A percentile compares a stretch with the other conserved stretches of the same genome.
Evolutionary conservation across 2,797 vertebrate species (phyloP).

Genomic region (Simalia tracyae): DNA sequence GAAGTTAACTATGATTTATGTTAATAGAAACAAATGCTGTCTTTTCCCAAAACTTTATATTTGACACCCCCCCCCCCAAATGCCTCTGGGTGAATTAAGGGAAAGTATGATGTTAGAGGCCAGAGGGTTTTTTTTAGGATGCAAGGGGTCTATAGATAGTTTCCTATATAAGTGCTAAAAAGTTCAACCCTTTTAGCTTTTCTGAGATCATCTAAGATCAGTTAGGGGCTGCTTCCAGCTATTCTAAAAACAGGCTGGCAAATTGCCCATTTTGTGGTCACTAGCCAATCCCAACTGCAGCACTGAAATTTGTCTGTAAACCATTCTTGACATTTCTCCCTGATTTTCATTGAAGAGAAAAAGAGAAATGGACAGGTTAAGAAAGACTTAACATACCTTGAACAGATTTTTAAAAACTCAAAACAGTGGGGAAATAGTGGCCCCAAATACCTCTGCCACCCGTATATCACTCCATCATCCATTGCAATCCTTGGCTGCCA

Average conservation of each 20-base stretch:
- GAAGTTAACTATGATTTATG: background rate
- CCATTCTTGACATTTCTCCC: background rate
- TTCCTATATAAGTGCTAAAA: background rate
- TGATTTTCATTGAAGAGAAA: background rate
- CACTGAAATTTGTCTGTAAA: background rate
- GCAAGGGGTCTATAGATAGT: background rate
- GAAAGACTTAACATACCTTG: background rate
- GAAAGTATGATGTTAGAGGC: background rate
- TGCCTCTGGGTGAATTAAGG: background rate
- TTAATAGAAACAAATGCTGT: background rate
- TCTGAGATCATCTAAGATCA: background rate
- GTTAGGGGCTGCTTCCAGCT: background rate
- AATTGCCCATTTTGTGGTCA: background rate
- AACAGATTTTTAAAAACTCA: background rate
- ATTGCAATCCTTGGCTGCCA: background rate
- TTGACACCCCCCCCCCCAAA: background rate
- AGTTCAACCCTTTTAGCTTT: background rate
- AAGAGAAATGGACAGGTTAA: background rate
- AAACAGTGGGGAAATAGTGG: background rate
- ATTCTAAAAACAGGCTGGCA: background rate
- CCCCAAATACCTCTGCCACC: background rate
- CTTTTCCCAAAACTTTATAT: background rate
- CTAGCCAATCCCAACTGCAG: background rate
- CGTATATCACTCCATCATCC: background rate
- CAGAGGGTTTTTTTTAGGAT: background rate